phyloP scores from a whole-genome alignment of 2,888 invertebrate species.

The Serripes groenlandicus region DNA sequence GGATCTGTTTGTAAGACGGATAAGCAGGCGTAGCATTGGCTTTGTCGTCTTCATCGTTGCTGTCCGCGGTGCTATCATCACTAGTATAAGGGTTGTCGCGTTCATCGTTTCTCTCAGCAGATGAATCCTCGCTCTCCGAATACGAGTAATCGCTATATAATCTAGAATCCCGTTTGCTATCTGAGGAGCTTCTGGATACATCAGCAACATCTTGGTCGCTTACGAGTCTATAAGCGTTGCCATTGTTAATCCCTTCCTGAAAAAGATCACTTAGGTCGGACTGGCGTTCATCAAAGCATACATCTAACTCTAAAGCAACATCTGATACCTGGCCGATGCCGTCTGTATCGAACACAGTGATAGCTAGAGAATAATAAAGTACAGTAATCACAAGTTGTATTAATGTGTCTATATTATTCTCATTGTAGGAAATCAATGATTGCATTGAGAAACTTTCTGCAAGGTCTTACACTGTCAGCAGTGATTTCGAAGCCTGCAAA shows the following conservation, averaged over 20 bases:
- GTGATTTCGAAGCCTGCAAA: conserved; percentile 74
- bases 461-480: conserved; percentile 56
- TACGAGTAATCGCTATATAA: not conserved
- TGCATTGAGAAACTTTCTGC: conserved; percentile 49
- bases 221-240: too few species aligned
- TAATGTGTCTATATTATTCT: too few species aligned
- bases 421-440: conserved; percentile 68
- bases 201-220: not conserved
- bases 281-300: too few species aligned
- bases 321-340: not conserved
- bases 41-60: too few species aligned
- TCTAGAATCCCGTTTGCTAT: not conserved
- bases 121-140: not conserved
- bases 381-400: too few species aligned
- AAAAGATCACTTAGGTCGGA: too few species aligned
- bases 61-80: too few species aligned
- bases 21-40: too few species aligned
- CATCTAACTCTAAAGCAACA: too few species aligned
- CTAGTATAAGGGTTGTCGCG: too few species aligned
- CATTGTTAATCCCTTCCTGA: too few species aligned
- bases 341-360: not conserved
- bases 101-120: not conserved
- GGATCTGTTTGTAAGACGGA: not conserved
- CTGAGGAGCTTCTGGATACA: not conserved
- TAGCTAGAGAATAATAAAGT: too few species aligned